These are phyloP conservation scores for Diorhabda sublineata DNA, from an alignment of 1,140 invertebrate species.

Conservation along the genomic window DNA sequence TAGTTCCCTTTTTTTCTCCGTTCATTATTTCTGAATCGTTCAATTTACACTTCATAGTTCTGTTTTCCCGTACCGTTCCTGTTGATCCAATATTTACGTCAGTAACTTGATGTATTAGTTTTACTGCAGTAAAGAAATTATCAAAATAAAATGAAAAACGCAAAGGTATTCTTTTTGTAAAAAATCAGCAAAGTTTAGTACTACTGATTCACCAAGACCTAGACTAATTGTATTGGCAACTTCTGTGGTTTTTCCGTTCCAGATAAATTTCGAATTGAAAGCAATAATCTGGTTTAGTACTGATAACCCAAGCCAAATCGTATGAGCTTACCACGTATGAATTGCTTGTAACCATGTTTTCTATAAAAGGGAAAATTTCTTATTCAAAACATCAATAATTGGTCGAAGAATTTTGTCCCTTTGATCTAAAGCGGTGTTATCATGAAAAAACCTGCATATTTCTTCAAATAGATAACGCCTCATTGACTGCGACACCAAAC, in stretches of 20 bases:
- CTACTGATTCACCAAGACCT: neutral
- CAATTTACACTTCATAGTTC: neutral
- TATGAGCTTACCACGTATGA: neutral
- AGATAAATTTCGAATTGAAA: neutral
- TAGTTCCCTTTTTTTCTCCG: too few species aligned
- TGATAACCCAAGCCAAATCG: neutral
- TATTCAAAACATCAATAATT: neutral
- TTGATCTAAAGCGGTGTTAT: neutral
- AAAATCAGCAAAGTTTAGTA: neutral
- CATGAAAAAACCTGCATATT: too few species aligned
- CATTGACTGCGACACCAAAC: slow-evolving; percentile 29
- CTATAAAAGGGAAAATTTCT: neutral
- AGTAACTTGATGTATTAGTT: neutral
- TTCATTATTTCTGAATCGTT: too few species aligned
- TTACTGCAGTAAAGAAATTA: neutral
- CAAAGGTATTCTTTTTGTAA: neutral
- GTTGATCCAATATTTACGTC: neutral
- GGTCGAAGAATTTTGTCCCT: neutral
- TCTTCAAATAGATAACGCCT: slow-evolving; percentile 28
- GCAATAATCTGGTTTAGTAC: neutral
- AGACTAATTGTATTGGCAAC: neutral
- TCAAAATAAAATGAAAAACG: neutral
- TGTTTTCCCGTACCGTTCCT: neutral
- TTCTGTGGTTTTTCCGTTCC: neutral
- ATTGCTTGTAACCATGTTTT: neutral